A percentile compares a stretch with the other conserved stretches of the same genome.
Evolutionary conservation across 2,113 vertebrate genomes (phyloP).

Genomic region (Polypterus senegalus): DNA sequence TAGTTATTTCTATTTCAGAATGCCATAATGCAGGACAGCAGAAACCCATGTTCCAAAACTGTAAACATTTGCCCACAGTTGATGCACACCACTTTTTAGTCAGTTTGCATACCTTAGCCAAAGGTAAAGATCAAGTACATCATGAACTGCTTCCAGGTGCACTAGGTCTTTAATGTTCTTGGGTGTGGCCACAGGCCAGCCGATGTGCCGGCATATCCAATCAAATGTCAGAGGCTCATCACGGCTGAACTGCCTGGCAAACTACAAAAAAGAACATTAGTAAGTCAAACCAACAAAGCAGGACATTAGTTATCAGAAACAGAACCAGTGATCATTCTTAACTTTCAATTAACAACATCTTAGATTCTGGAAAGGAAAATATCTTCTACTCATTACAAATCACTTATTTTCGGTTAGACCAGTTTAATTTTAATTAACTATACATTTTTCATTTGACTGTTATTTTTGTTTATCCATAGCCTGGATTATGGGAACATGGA

Average conservation of each 20-base stretch:
- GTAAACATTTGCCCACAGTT: too few species aligned
- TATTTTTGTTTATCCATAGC: background rate
- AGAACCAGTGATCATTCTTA: too few species aligned
- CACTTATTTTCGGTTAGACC: too few species aligned
- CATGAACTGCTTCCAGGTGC: constrained; percentile 87
- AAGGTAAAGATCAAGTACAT: constrained; percentile 90
- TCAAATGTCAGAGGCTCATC: constrained; percentile 82
- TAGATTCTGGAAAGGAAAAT: too few species aligned
- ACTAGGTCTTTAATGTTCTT: constrained; percentile 92
- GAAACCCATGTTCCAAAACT: too few species aligned
- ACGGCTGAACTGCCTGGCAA: constrained; percentile 90
- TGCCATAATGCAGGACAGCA: too few species aligned
- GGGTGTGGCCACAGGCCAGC: constrained; percentile 71
- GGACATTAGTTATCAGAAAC: too few species aligned
- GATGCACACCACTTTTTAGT: too few species aligned
- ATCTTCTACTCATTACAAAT: too few species aligned
- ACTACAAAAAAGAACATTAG: constrained; percentile 46
- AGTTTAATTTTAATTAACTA: too few species aligned
- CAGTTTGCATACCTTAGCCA: constrained; percentile 74
- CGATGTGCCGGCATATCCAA: constrained; percentile 76
- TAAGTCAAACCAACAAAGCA: background rate
- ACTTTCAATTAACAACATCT: too few species aligned
- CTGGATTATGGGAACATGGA: background rate
- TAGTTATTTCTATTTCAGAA: too few species aligned
- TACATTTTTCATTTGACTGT: background rate